Conservation (phyloP, 2,797 vertebrate species). For the Falco naumanni region DNA sequence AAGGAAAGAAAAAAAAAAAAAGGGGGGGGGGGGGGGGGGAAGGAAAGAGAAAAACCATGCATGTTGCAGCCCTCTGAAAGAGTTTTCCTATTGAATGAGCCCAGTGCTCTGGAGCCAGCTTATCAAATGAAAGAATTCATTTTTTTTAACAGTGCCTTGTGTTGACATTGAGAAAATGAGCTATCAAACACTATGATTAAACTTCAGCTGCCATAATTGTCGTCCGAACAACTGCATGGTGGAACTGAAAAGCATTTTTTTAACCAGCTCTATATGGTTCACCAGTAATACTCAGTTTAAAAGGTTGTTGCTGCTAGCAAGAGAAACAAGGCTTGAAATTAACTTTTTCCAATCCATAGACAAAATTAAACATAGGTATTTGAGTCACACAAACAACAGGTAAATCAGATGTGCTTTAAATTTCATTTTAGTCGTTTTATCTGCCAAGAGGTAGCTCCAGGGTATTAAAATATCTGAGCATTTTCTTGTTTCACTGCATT, state of each 20-base stretch:
- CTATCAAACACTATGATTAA: constrained; percentile 90
- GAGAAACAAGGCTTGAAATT: constrained; percentile 82
- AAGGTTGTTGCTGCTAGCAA: constrained; percentile 79
- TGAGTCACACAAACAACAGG: constrained; percentile 75
- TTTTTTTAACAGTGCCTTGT: constrained; percentile 87
- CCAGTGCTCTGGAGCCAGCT: constrained; percentile 87
- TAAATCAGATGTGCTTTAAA: constrained; percentile 72
- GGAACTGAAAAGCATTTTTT: constrained; percentile 79
- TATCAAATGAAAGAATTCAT: constrained; percentile 90
- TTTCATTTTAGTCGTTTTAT: constrained; percentile 51
- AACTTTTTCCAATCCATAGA: constrained; percentile 79
- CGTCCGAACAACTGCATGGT: constrained; percentile 82
- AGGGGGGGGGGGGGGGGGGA: not conserved
- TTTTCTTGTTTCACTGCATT: constrained; percentile 48
- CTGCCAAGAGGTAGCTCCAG: constrained; percentile 32
- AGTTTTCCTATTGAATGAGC: constrained; percentile 86
- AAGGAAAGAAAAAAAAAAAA: not conserved
- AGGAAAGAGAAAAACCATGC: constrained; percentile 85
- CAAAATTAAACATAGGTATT: constrained; percentile 77
- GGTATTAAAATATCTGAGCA: constrained; percentile 39
- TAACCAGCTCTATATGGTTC: constrained; percentile 74
- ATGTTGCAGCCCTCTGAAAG: constrained; percentile 87
- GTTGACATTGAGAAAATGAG: constrained; percentile 96
- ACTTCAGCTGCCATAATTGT: constrained; percentile 88
- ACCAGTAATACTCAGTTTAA: constrained; percentile 77